A percentile compares a stretch with the other conserved stretches of the same genome.
Conservation (phyloP, 2,888 invertebrate species). For the Megaustenia siamemsis region DNA sequence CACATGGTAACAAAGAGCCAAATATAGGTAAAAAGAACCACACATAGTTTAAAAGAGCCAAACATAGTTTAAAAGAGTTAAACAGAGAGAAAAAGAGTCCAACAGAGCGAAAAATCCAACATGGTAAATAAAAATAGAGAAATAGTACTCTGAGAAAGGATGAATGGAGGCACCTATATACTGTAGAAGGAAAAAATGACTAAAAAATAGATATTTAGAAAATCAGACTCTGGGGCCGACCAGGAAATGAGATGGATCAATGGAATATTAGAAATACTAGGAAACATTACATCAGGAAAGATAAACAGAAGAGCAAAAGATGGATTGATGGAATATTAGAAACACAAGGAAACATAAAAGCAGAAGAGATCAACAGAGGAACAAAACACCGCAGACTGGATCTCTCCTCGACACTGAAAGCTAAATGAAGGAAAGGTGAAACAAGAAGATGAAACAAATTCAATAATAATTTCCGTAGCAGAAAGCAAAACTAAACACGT, state of each 20-base stretch:
- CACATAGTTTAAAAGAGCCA: not conserved
- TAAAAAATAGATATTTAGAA: not conserved
- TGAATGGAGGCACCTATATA: not conserved
- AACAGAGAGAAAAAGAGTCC: slow-evolving; percentile 19
- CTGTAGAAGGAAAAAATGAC: not conserved
- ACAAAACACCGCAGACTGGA: no score
- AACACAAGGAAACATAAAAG: no score
- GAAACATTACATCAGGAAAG: no score
- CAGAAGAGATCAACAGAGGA: no score
- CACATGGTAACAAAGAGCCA: not conserved
- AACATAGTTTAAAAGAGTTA: not conserved
- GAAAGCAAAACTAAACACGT: no score
- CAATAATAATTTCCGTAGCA: no score
- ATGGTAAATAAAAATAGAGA: not conserved
- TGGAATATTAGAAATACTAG: no score
- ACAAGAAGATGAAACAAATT: not conserved
- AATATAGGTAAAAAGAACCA: not conserved
- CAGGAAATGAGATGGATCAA: not conserved
- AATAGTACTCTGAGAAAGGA: not conserved
- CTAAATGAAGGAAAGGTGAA: no score
- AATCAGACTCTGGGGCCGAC: not conserved
- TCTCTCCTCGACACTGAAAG: no score
- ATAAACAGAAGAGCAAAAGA: no score
- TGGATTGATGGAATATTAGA: no score
- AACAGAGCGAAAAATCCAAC: slow-evolving; percentile 12